Evolutionary conservation across 92 coral and sea anemone species (phyloP).

Genomic region (Siderastrea radians): DNA sequence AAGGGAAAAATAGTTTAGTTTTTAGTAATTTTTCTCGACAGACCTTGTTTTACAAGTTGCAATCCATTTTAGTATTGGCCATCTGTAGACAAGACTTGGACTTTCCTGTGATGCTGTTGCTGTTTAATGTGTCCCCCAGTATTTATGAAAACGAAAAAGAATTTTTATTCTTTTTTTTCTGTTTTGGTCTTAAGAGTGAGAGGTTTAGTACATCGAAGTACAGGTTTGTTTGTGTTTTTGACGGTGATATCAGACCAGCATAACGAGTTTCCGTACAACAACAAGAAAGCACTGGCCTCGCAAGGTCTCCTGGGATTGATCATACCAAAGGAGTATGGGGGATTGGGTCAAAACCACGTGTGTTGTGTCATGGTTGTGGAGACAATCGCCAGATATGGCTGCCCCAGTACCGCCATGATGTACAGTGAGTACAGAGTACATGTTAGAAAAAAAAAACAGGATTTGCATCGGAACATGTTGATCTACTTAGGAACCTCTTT

Average conservation of each 20-base stretch:
- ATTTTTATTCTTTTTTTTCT: no score
- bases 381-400: constrained; percentile 58
- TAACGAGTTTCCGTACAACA: constrained; percentile 40
- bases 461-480: not conserved
- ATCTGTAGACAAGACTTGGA: no score
- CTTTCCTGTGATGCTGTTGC: no score
- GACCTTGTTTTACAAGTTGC: no score
- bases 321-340: constrained; percentile 52
- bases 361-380: constrained; percentile 50
- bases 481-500: no score
- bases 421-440: constrained; percentile 23
- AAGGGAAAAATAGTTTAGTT: no score
- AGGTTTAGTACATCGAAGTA: not conserved
- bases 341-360: constrained; percentile 57
- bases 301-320: constrained; percentile 52
- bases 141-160: no score
- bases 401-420: constrained; percentile 53
- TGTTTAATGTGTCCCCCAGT: no score
- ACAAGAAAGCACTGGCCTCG: constrained; percentile 49
- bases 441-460: not conserved
- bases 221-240: not conserved
- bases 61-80: no score
- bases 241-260: constrained; percentile 39
- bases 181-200: not conserved
- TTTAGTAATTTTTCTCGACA: no score